Percentiles rank a stretch among this genome's conserved stretches.
These are phyloP conservation scores for Sinelater perroti DNA, from an alignment of 2,888 invertebrate species.

Conservation along the genomic window DNA sequence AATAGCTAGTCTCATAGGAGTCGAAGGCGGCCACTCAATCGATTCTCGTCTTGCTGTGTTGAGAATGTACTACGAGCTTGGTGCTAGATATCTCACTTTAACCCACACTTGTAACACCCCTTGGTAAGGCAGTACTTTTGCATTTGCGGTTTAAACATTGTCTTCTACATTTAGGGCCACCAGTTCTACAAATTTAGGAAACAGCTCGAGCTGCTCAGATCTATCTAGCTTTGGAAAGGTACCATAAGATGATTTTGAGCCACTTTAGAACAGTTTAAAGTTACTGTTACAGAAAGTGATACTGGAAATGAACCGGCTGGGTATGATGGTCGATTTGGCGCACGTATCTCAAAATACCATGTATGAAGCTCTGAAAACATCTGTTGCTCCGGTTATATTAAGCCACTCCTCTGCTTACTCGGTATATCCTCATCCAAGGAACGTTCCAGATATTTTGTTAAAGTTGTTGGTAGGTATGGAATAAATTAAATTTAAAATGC, in stretches of 20 bases:
- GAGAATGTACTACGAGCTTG: conserved; percentile 66
- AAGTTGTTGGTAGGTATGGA: conserved; percentile 59
- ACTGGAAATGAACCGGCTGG: conserved; percentile 71
- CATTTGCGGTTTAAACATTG: background rate
- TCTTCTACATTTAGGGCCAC: conserved; percentile 1
- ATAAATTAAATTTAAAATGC: too few species aligned
- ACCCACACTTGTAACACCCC: conserved; percentile 70
- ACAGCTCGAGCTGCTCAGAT: background rate
- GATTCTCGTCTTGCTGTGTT: conserved; percentile 66
- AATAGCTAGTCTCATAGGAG: conserved; percentile 67
- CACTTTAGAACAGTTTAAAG: background rate
- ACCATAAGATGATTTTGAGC: background rate
- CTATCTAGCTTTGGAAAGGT: background rate
- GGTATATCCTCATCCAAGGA: conserved; percentile 64
- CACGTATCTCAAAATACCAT: conserved; percentile 69
- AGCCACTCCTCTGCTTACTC: conserved; percentile 68
- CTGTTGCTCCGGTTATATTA: conserved; percentile 68
- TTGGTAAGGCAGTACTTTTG: conserved; percentile 57
- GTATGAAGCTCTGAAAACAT: conserved; percentile 63
- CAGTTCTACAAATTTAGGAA: background rate
- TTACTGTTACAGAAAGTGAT: conserved; percentile 63
- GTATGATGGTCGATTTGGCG: conserved; percentile 70
- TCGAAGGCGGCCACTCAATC: conserved; percentile 71
- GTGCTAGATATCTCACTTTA: conserved; percentile 69
- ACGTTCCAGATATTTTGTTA: conserved; percentile 69